These are phyloP conservation scores for Sceloporus tristichus DNA, from an alignment of 2,113 vertebrate species.

Conservation along the genomic window DNA sequence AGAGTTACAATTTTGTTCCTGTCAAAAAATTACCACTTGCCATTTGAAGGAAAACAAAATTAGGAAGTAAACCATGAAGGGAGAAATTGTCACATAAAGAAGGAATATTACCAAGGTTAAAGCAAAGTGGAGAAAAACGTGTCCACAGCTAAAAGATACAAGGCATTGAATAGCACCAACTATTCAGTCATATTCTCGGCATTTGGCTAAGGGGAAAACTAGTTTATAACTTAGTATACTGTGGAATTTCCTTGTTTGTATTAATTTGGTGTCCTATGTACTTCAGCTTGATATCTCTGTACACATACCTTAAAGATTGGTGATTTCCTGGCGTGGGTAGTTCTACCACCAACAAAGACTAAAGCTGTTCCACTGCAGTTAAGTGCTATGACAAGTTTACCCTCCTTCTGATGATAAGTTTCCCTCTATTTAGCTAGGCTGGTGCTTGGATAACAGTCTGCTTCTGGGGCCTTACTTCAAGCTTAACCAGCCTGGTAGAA, in stretches of 20 bases:
- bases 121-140: neutral
- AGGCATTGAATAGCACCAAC: neutral
- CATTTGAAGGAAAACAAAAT: slow-evolving; percentile 24
- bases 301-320: neutral
- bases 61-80: slow-evolving; percentile 10
- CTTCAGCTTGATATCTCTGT: neutral
- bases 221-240: neutral
- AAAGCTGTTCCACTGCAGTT: too few relatives aligned
- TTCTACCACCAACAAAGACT: too few relatives aligned
- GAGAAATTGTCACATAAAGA: slow-evolving; percentile 3
- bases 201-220: neutral
- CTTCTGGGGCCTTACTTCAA: too few relatives aligned
- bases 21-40: slow-evolving; percentile 28
- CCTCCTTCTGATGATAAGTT: neutral
- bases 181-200: too few relatives aligned
- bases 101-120: neutral
- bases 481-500: too few relatives aligned
- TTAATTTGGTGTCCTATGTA: neutral
- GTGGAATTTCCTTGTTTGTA: neutral
- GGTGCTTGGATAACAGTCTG: too few relatives aligned
- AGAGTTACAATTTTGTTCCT: slow-evolving; percentile 16
- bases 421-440: too few relatives aligned
- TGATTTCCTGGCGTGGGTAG: too few relatives aligned
- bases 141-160: neutral
- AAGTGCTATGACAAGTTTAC: too few relatives aligned